Evolutionary conservation across 2,113 vertebrate species (phyloP).

Genomic region (Rhinopomastus cyanomelas): DNA sequence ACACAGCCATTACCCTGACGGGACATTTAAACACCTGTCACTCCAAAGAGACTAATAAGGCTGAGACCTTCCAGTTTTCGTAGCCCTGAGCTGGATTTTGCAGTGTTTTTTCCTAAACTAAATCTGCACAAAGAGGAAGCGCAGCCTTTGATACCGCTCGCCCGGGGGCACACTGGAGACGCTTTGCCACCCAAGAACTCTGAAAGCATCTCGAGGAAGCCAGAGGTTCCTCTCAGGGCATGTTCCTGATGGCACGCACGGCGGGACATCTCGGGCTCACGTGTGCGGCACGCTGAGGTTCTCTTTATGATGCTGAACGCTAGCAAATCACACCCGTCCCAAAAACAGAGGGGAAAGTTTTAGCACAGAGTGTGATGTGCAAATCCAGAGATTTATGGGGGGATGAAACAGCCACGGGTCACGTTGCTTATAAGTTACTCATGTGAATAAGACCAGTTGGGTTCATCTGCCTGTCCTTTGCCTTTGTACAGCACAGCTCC

Average conservation of each 20-base stretch:
- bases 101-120: background rate
- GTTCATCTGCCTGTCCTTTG: background rate
- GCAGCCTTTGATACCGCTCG: background rate
- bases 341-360: background rate
- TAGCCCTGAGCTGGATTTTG: background rate
- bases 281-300: background rate
- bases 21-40: background rate
- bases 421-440: background rate
- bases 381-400: constrained; percentile 8
- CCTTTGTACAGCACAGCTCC: background rate
- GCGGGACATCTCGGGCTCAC: background rate
- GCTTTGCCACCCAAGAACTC: background rate
- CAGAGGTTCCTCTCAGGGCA: constrained; percentile 1
- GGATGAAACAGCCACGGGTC: background rate
- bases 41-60: background rate
- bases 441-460: background rate
- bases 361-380: background rate
- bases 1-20: background rate
- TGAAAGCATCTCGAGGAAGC: constrained; percentile 14
- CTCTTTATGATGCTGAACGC: background rate
- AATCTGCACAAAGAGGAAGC: background rate
- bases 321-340: background rate
- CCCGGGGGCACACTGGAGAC: background rate
- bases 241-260: background rate
- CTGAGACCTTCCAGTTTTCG: background rate